These are phyloP conservation scores for Azemiops feae DNA, from an alignment of 2,113 vertebrate genomes.

Conservation along the genomic window DNA sequence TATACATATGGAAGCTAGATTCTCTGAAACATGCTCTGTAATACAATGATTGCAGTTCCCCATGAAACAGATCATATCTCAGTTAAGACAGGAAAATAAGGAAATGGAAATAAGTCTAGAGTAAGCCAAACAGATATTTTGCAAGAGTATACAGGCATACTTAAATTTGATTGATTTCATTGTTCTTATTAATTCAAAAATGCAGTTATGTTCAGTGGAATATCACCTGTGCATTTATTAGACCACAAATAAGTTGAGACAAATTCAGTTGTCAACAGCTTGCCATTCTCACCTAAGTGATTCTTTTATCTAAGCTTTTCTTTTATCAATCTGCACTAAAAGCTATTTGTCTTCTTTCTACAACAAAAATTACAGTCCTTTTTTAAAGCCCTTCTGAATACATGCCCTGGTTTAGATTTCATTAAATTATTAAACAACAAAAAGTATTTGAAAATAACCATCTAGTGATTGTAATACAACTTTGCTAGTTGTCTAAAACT, in stretches of 20 bases:
- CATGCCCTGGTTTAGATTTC: neutral
- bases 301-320: slow-evolving; percentile 47
- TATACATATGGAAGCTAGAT: neutral
- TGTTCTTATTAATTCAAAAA: slow-evolving; percentile 25
- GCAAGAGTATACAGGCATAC: slow-evolving; percentile 10
- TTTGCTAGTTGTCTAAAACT: neutral
- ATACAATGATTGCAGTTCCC: slow-evolving; percentile 7
- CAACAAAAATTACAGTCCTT: slow-evolving; percentile 45
- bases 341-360: slow-evolving; percentile 55
- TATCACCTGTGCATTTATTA: slow-evolving; percentile 48
- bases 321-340: slow-evolving; percentile 57
- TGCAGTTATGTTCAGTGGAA: slow-evolving; percentile 38
- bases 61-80: slow-evolving; percentile 30
- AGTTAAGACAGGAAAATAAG: slow-evolving; percentile 27
- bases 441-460: slow-evolving; percentile 18
- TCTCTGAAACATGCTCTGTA: slow-evolving; percentile 14
- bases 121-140: slow-evolving; percentile 25
- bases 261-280: slow-evolving; percentile 51
- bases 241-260: slow-evolving; percentile 43
- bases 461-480: neutral
- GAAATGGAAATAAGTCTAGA: slow-evolving; percentile 35
- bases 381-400: slow-evolving; percentile 40
- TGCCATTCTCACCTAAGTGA: slow-evolving; percentile 36
- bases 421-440: slow-evolving; percentile 15
- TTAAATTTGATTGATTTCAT: neutral